Percentiles rank a stretch among this genome's conserved stretches.
Conservation (phyloP, 2,888 invertebrate genomes). For the Eledona agricola region DNA sequence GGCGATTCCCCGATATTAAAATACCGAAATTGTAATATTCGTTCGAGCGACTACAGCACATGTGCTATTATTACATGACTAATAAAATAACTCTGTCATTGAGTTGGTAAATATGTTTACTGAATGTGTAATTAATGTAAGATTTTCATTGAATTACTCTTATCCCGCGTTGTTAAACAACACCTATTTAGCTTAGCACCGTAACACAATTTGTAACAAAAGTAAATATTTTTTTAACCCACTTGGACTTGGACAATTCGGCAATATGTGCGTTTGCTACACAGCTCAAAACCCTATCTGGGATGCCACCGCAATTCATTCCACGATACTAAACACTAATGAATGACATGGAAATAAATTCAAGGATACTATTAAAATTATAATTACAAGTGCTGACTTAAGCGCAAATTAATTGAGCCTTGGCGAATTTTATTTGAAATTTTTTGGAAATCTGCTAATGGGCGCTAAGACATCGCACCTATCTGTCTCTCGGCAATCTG, state of each 20-base stretch:
- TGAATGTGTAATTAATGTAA: constrained; percentile 18
- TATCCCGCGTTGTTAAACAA: constrained; percentile 14
- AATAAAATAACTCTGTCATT: constrained; percentile 20
- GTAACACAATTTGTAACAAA: constrained; percentile 14
- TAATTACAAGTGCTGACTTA: background rate
- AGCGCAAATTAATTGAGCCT: constrained; percentile 1
- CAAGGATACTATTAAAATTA: background rate
- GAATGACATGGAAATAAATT: background rate
- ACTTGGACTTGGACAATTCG: constrained; percentile 7
- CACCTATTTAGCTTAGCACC: constrained; percentile 21
- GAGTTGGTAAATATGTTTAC: constrained; percentile 14
- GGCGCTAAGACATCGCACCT: constrained; percentile 6
- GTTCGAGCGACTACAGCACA: no score
- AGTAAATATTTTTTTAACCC: constrained; percentile 20
- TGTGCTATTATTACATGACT: constrained; percentile 19
- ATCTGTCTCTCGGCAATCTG: constrained; percentile 16
- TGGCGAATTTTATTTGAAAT: constrained; percentile 1
- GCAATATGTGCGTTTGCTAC: no score
- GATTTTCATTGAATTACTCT: constrained; percentile 23
- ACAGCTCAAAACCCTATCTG: no score
- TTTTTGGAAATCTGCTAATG: constrained; percentile 1
- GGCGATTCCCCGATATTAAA: no score
- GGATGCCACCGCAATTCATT: background rate
- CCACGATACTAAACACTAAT: background rate
- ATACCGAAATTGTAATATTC: background rate